Evolutionary conservation across 1,140 invertebrate species (phyloP), one percentile per base, ranked within the genome.

Genomic region (Ladona fulva): DNA sequence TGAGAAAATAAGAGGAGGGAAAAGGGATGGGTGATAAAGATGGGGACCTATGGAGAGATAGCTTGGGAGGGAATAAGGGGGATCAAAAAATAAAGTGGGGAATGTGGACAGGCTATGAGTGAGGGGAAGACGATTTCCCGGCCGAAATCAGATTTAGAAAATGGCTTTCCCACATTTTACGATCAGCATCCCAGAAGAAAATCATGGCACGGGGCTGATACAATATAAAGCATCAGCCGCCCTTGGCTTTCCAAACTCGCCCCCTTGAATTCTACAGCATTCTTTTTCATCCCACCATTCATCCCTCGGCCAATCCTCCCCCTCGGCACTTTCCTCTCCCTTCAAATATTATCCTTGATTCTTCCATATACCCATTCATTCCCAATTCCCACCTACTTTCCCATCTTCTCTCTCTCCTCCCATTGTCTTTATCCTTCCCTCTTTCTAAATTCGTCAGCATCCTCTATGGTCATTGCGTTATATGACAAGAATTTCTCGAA

Each of bases 161-260:
- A 66, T 66, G 52, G 52, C 52, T 66, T 66, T 66, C 52, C 52
- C 52, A 66, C 52, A 66, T 66, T 66, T 66, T 66, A 66, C 12
- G 52, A 66, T 22, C 52, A 19, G 16, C 52, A 66, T 19, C 52
- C 52, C 52, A 66, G 52, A 66, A 66, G n/a, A 66, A 66, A 66
- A 66, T 66, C 52, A 66, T 66, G n/a, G 52, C 52, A 66, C 52
- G 52, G 52, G 52, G 52, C n/a, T 66, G 52, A 66, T 66, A 66
- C 52, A 66, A 66, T 66, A 66, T 66, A 66, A 66, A 66, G 52
- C 14, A 66, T 66, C 52, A 66, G 52, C 52, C 3, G 52, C 14
- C 14, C 12, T 66, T n/a, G n/a, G n/a, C n/a, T n/a, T 37, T 37
- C 29, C 29, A 8, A 37, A 37, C 29, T 66, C 52, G 14, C 52